Evolutionary conservation across 2,113 vertebrate species (phyloP), one percentile per base, ranked within the genome.

Genomic region (Triplophysa rosa): DNA sequence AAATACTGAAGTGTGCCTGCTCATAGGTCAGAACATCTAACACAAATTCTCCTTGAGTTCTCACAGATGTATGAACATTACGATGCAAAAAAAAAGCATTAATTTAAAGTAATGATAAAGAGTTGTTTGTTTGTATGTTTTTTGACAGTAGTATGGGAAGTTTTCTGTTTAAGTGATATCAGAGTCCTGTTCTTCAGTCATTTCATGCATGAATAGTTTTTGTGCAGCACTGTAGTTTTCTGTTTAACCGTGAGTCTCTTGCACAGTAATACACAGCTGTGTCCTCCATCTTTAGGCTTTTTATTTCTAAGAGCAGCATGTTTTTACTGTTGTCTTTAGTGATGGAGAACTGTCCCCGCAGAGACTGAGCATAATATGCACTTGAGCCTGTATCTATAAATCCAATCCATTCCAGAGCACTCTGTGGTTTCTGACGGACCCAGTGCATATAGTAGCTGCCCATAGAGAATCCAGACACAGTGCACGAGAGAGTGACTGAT

Each of bases 261-360:
- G 81, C 78, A 66, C 84, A 87, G 80, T 86, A 80, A 82, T 85
- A 85, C 9, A 80, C 75, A 56, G 69, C 74, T 0, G 58, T 72
- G 64, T 85, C 87, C 5, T 69, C 67, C 37, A 64, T 21, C 66
- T 81, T 84, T 29, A 80, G 66, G 16, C 78, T 84, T 42, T 74
- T 80, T 54, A 69, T 17, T 19, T 81, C 37, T 3, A 83, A 52
- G 21, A 83, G 67, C 45, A 79, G 17, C 21, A 37, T 68, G 82
- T 47, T 83, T 23, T 67, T 79, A 37, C 42, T 78, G 16, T 49
- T 74, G 76, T 85, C 79, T 68, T 80, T 84, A 23, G 81, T 82
- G 61, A 84, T 78, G 26, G 66, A 47, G 67, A 87, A 75, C 8
- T 74, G 21, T 16, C 29, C 75, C 26, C 83, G 77, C 7, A 87